Evolutionary conservation across 2,888 invertebrate genomes (phyloP), one percentile per base, ranked within the genome.

Genomic region (Erebia epiphron): DNA sequence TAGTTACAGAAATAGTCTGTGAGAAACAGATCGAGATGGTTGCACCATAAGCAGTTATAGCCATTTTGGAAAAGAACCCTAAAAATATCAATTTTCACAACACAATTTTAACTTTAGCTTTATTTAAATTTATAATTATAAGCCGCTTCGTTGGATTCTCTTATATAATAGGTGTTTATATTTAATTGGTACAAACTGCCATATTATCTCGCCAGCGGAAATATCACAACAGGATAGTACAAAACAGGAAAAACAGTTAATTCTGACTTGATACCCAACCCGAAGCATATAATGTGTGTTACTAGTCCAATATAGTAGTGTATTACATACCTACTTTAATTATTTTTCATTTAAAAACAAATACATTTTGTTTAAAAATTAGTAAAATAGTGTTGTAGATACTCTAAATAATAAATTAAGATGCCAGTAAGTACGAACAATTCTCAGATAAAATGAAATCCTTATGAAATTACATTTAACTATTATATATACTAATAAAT

Each of bases 391-490:
- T 46, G 11, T 21, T 11, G 18, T 56, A 18, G 13, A 4, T 2
- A 49, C 14, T 62, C 10, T 1, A 26, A 11, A 46, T 13, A n/a
- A 43, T 16, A 18, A 5, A 61, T 16, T 13, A 49, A 49, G 14
- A 62, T 62, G 62, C 62, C 62, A 21, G 62, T 62, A 62, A 49
- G 62, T 62, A 46, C 52, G 14, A 70, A 63, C 60, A 61, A 68
- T 66, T 35, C 1, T 35, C 35, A 16, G 8, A 8, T 16, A 52
- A n/a, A 35, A 35, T 26, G 4, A 26, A 35, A 35, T 35, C 35
- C 35, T 35, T 35, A n/a, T 16, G 1, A 16, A 2, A 52, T 52
- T 52, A n/a, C 2, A 16, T n/a, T n/a, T 13, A 13, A 49, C 4
- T n/a, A n/a, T n/a, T n/a, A n/a, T n/a, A n/a, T n/a, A 14, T 4